Base-by-base conservation (phyloP, 1,140 invertebrate species). In the Whitmania pigra region DNA sequence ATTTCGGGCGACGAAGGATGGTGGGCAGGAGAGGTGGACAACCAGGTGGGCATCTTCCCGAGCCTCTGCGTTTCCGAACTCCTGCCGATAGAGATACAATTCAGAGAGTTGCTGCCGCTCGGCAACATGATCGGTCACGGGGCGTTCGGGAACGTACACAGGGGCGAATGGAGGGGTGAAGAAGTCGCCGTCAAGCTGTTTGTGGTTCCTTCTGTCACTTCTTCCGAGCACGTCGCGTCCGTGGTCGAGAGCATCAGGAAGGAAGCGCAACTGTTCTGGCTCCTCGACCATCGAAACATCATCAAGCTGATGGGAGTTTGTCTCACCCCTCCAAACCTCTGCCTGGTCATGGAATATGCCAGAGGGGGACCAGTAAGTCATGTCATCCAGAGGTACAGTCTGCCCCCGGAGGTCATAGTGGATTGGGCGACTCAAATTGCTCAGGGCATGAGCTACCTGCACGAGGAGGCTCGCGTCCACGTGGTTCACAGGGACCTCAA, bases 381-480 rank as follows among this genome's bases (percentile, higher is more conserved):
- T 76, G 90, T 94, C 72, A 84, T 97, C 9, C 69, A 53, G 69
- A 77, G 75, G 76, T 90, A 88, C 25, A 91, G 93, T 83, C 93
- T 96, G 70, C 88, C 90, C 74, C 93, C 94, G 0, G 89, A 92
- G 80, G 90, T 97, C 71, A 85, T 97, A 40, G 91, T 96, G 63
- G 89, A 95, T 82, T 97, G 93, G 93, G 93, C 94, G 25, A 91
- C 95, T 77, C 94, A 97, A 81, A 94, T 97, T 75, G 93, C 93
- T 2, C 84, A 88, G 17, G 94, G 94, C 72, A 97, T 98, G 94
- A 87, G 93, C 76, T 97, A 98, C 80, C 85, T 98, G 73, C 94
- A 98, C 81, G 90, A 89, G 77, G 88, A 89, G 78, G 93, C 92
- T 29, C 92, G 91, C 55, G 90, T 96, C 80, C 89, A 90, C 73